Base-by-base conservation (phyloP, 2,113 vertebrate species). In the Microtus montanus region DNA sequence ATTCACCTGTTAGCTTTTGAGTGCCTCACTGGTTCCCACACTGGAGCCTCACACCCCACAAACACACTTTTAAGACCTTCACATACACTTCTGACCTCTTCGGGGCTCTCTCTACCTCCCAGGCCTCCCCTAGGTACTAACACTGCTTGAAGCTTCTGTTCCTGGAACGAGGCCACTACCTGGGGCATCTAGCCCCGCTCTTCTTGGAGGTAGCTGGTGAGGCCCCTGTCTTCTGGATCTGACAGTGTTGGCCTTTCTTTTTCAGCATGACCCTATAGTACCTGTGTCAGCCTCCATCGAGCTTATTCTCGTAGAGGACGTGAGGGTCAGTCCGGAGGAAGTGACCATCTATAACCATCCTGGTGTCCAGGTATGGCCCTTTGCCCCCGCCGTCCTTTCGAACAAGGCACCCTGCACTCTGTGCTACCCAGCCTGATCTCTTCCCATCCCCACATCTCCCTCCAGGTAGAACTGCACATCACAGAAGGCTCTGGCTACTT, bases 311-410 rank as follows among this genome's bases (percentile, higher is more conserved):
- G 99, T 99, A 83, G 99, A 99, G 96, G 99, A 99, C 89, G 99
- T 99, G 49, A 98, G 97, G 87, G 98, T 99, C 91, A 98, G 92
- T 77, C 99, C 99, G 0, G 89, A 98, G 13, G 93, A 95, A 10
- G 47, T 99, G 92, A 99, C 99, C 75, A 98, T 99, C 96, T 99
- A 99, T 97, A 99, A 99, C 98, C 99, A 99, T 92, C 99, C 99
- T 1, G 97, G 98, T 0, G 68, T 99, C 63, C 98, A 98, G 99
- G 99, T 99, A 98, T 97, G 96, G 38, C 54, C 14, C 12, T 30
- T 6, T 26, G 24, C 19, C 4, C 49, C 14, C 20, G 8, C 19
- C 49, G 2, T 2, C 19, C 47, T 28, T 3, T n/a, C n/a, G 19
- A 4, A 11, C 33, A 14, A 6, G 70, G 30, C 7, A 12, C 38